phyloP scores from a whole-genome alignment of 2,888 invertebrate genomes.

The Himalopsyche tibetana region DNA sequence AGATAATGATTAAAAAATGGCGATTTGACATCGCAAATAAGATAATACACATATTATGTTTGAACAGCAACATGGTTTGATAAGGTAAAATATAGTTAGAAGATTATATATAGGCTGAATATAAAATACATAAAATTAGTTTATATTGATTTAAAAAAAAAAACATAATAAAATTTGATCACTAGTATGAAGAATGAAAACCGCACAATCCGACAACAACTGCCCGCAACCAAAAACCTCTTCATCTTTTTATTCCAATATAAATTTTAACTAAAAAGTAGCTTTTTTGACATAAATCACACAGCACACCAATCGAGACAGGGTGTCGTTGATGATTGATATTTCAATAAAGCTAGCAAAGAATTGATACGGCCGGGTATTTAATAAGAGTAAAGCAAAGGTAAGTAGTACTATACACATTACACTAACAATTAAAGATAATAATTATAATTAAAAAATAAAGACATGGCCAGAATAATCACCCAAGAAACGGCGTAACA shows the following conservation, averaged over 20 bases:
- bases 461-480: conserved; percentile 61
- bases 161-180: too few relatives aligned
- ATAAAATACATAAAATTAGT: too few relatives aligned
- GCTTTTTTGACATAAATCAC: background rate
- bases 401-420: conserved; percentile 28
- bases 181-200: background rate
- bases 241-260: background rate
- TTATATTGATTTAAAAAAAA: too few relatives aligned
- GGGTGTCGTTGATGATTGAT: background rate
- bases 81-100: too few relatives aligned
- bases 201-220: background rate
- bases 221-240: conserved; percentile 20
- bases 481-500: conserved; percentile 49
- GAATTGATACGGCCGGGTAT: background rate
- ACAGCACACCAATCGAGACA: background rate
- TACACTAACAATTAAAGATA: conserved; percentile 24
- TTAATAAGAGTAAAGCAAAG: conserved; percentile 4
- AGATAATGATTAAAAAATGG: too few relatives aligned
- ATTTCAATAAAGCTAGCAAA: background rate
- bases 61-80: too few relatives aligned
- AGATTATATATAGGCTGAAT: too few relatives aligned
- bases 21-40: too few relatives aligned
- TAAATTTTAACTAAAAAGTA: conserved; percentile 12
- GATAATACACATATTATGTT: too few relatives aligned
- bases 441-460: conserved; percentile 16